Percentiles rank a stretch among this genome's conserved stretches.
Conservation (phyloP, 2,113 vertebrate species). For the Plectropomus leopardus region DNA sequence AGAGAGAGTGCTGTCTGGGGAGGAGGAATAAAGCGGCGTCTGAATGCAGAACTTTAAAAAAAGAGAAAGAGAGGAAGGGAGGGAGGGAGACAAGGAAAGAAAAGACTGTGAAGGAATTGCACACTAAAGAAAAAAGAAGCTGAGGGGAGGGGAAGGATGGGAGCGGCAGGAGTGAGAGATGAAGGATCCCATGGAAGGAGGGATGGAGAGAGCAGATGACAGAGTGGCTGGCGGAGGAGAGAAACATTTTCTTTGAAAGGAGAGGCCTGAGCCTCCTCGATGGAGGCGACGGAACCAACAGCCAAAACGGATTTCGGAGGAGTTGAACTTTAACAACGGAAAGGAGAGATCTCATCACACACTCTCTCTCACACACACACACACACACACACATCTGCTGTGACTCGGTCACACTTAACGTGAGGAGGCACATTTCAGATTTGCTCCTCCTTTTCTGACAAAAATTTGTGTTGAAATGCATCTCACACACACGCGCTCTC, state of each 20-base stretch:
- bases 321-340: slow-evolving; percentile 59
- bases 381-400: slow-evolving; percentile 32
- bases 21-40: slow-evolving; percentile 68
- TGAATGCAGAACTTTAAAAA: slow-evolving; percentile 73
- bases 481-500: slow-evolving; percentile 29
- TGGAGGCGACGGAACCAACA: slow-evolving; percentile 46
- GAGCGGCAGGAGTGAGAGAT: slow-evolving; percentile 57
- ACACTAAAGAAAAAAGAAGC: slow-evolving; percentile 67
- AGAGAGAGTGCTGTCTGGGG: slow-evolving; percentile 66
- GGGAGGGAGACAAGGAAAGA: slow-evolving; percentile 54
- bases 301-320: slow-evolving; percentile 54
- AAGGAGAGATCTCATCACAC: slow-evolving; percentile 57
- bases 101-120: slow-evolving; percentile 75
- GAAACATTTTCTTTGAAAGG: slow-evolving; percentile 50
- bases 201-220: slow-evolving; percentile 59
- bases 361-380: slow-evolving; percentile 16
- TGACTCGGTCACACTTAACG: slow-evolving; percentile 42
- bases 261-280: slow-evolving; percentile 31
- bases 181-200: slow-evolving; percentile 62
- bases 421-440: slow-evolving; percentile 53
- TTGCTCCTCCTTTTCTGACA: slow-evolving; percentile 39
- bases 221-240: slow-evolving; percentile 56
- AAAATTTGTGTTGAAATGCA: slow-evolving; percentile 64
- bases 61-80: slow-evolving; percentile 17
- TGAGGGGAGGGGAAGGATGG: slow-evolving; percentile 56